Evolutionary conservation across 1,140 invertebrate genomes (phyloP), one percentile per base, ranked within the genome.

Genomic region (Chironomus striatipennis): DNA sequence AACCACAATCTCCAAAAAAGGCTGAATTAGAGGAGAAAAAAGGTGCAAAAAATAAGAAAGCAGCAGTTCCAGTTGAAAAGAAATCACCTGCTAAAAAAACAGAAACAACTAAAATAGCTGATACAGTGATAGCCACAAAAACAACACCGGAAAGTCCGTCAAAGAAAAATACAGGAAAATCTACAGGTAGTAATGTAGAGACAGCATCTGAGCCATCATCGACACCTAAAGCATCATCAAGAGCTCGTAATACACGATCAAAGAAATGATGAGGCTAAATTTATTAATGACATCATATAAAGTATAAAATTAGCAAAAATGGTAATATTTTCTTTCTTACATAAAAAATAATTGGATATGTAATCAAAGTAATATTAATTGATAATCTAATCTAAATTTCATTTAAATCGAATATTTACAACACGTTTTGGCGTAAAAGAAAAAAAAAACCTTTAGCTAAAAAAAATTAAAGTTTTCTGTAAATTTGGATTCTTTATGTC

Each of bases 241-340:
- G 18, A 70, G 17, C 65, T 0, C n/a, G 65, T 18, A 70, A 18
- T 8, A 70, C 65, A 21, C 65, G 65, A 18, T 70, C 65, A 18
- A 70, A 70, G 18, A 70, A 70, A 70, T 70, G 65, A 70, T 70
- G 65, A 18, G 65, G 47, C 12, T 57, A 57, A 57, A 57, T 34
- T 34, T 34, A n/a, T n/a, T n/a, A 34, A 34, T 57, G n/a, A 57
- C 12, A 15, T 10, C 47, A n/a, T n/a, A n/a, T n/a, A n/a, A n/a
- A 57, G 47, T 57, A 57, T n/a, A 57, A 47, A 34, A 5, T 34
- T 47, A 9, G 8, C 43, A 47, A 47, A 47, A 15, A 47, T 9
- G 43, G 9, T 15, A 15, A 15, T 47, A 10, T 47, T 47, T 47
- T 47, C 43, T 9, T 47, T 47, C 9, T 47, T 47, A 47, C 43